phyloP scores from a whole-genome alignment of 2,113 vertebrate genomes.

The Dunckerocampus dactyliophorus region DNA sequence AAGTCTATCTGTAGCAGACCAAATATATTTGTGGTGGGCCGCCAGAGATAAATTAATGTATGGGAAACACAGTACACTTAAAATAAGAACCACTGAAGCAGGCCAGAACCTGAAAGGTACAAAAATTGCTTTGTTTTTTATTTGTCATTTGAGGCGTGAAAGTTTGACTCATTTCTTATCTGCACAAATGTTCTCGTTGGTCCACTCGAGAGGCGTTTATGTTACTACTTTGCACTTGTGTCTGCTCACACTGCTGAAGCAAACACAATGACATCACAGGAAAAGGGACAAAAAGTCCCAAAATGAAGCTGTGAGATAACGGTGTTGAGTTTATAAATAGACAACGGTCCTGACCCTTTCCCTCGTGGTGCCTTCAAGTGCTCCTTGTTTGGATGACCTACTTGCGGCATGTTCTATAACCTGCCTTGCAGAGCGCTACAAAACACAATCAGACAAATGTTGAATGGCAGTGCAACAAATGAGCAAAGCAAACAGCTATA shows the following conservation, averaged over 20 bases:
- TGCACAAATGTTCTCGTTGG: not conserved
- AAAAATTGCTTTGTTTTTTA: not conserved
- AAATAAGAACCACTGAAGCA: not conserved
- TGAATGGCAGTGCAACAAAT: no score
- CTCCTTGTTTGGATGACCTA: constrained; percentile 31
- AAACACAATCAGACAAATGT: no score
- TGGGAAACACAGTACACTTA: not conserved
- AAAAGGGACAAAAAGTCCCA: not conserved
- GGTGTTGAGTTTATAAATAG: constrained; percentile 42
- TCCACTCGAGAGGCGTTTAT: not conserved
- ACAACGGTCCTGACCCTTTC: constrained; percentile 14
- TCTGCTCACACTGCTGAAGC: not conserved
- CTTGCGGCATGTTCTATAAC: constrained; percentile 2
- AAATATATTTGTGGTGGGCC: no score
- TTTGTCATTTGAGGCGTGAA: not conserved
- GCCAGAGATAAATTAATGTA: no score
- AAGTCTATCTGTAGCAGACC: no score
- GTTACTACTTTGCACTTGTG: not conserved
- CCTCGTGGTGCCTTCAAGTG: constrained; percentile 31
- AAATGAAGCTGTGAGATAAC: not conserved
- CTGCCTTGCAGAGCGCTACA: no score
- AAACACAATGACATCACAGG: not conserved
- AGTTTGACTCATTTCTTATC: not conserved
- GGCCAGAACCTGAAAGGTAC: no score
- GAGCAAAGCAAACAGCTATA: no score